Evolutionary conservation across 2,888 invertebrate species (phyloP), one percentile per base, ranked within the genome.

Genomic region (Ophion ellenae): DNA sequence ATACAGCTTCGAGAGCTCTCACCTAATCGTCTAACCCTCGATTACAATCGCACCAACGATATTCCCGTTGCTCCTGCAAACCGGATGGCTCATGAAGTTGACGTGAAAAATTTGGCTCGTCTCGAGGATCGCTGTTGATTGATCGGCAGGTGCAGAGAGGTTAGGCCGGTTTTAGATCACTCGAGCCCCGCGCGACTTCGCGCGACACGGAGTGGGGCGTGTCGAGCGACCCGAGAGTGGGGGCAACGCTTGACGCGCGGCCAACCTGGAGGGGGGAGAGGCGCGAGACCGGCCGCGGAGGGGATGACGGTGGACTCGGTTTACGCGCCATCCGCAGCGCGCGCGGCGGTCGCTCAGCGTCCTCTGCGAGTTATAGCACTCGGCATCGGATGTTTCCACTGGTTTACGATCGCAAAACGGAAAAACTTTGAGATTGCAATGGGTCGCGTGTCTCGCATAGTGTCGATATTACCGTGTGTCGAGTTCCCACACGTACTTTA

Each of bases 31-130:
- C 17, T 53, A 53, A 77, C 40, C 67, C 77, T 77, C 17, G 53
- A 67, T 67, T 69, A 77, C 5, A 53, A 53, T 71, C 71, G 24
- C 53, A 24, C 67, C 20, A 57, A 45, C 57, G 67, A 45, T 45
- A 53, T 67, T 67, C 24, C 57, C 28, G 0, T 24, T 17, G 20
- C 36, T 10, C 32, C 14, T 28, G 9, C n/a, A 61, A 76, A 53
- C 66, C 76, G 76, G 66, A 73, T 59, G 73, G 53, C 32, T 70
- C 53, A 53, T 53, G 3, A 70, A 14, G 70, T 53, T 70, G 70
- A 9, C n/a, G 70, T 70, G 3, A 3, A 17, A 70, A 70, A 24
- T 17, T 9, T n/a, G 20, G 32, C 7, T 53, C 20, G n/a, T 24
- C 17, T 14, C n/a, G 24, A 20, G 24, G 36, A 45, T 45, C 4